These are phyloP conservation scores for Takifugu bimaculatus DNA, from an alignment of 2,113 vertebrate genomes.

Conservation along the genomic window DNA sequence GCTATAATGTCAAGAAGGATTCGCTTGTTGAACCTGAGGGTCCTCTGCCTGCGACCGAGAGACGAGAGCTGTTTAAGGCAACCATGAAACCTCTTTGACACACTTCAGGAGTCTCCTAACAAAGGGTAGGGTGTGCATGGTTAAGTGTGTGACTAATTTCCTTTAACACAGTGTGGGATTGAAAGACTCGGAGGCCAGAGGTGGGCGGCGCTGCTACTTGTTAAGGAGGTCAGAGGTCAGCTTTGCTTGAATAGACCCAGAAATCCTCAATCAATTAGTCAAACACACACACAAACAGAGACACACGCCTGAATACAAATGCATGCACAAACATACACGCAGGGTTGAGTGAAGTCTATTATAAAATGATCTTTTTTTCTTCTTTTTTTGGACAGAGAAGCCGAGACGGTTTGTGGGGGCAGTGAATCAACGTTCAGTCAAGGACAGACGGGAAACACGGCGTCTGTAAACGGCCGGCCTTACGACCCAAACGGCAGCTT, in stretches of 20 bases:
- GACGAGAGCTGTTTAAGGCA: constrained; percentile 54
- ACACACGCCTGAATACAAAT: constrained; percentile 9
- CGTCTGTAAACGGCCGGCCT: constrained; percentile 40
- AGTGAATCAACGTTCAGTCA: constrained; percentile 48
- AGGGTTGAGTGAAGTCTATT: constrained; percentile 31
- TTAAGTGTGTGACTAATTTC: constrained; percentile 74
- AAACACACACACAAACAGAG: constrained; percentile 58
- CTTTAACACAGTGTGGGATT: constrained; percentile 69
- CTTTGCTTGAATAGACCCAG: constrained; percentile 63
- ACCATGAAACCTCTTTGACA: constrained; percentile 69
- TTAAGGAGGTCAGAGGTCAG: constrained; percentile 72
- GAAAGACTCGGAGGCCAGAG: constrained; percentile 56
- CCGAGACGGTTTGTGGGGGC: constrained; percentile 25
- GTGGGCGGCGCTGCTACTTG: constrained; percentile 61
- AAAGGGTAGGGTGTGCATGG: constrained; percentile 61
- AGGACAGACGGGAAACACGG: constrained; percentile 32
- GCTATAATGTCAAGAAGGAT: constrained; percentile 16
- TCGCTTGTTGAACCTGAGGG: constrained; percentile 47
- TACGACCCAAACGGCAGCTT: constrained; percentile 38
- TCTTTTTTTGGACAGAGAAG: constrained; percentile 33
- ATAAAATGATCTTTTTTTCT: constrained; percentile 40
- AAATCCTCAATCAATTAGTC: constrained; percentile 75
- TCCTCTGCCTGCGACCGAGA: constrained; percentile 33
- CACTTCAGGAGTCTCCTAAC: constrained; percentile 66
- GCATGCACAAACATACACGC: constrained; percentile 8